Evolutionary conservation across 2,888 invertebrate genomes (phyloP).

Genomic region (Amiota minor): DNA sequence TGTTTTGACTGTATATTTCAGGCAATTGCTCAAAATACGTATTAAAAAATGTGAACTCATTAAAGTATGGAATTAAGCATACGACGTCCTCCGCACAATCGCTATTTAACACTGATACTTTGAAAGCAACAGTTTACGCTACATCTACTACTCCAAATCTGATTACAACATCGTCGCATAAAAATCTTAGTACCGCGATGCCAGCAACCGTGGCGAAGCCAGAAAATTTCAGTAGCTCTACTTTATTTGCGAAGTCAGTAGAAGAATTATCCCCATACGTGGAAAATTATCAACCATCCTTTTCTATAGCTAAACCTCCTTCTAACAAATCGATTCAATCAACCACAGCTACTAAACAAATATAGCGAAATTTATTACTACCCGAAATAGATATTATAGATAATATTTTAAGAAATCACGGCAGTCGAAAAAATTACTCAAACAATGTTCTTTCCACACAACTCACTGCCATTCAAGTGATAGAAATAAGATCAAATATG

Average conservation of each 20-base stretch:
- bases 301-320: constrained; percentile 32
- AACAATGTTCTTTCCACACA: constrained; percentile 44
- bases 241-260: not conserved
- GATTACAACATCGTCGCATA: constrained; percentile 16
- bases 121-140: constrained; percentile 34
- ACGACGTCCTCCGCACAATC: constrained; percentile 23
- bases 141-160: constrained; percentile 44
- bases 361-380: constrained; percentile 47
- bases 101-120: not conserved
- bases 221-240: not conserved
- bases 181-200: constrained; percentile 3
- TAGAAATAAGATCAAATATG: constrained; percentile 40
- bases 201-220: not conserved
- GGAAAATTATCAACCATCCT: constrained; percentile 14
- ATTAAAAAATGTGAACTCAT: constrained; percentile 27
- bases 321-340: constrained; percentile 6
- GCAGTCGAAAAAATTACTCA: constrained; percentile 29
- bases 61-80: constrained; percentile 40
- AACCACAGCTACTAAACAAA: constrained; percentile 42
- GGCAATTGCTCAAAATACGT: constrained; percentile 17
- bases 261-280: not conserved
- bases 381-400: not conserved
- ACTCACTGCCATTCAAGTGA: constrained; percentile 57
- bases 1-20: not conserved
- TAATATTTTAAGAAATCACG: not conserved